Evolutionary conservation across 1,140 invertebrate species (phyloP).

Genomic region (Trinorchestia longiramus): DNA sequence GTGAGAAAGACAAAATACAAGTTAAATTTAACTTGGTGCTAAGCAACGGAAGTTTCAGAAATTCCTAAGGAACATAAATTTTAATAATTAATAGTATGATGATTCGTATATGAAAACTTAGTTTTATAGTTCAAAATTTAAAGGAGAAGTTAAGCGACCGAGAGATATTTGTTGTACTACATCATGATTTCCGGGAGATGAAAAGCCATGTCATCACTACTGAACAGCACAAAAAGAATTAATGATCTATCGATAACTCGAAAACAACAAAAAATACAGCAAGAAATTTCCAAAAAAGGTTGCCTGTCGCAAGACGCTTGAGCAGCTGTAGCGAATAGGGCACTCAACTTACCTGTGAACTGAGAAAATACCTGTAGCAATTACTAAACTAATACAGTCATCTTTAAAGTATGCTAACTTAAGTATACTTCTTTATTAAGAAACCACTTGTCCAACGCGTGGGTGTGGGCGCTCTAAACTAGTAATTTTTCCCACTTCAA

Average conservation of each 20-base stretch:
- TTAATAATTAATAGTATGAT: no score
- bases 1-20: no score
- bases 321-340: neutral
- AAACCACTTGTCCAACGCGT: neutral
- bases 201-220: neutral
- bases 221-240: neutral
- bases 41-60: no score
- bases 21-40: no score
- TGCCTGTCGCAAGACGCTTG: neutral
- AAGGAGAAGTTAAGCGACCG: neutral
- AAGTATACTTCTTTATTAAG: neutral
- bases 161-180: neutral
- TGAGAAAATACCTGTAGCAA: neutral
- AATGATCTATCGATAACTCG: neutral
- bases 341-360: neutral
- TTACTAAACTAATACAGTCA: neutral
- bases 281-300: conserved; percentile 9
- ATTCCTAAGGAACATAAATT: no score
- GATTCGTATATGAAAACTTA: no score
- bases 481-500: neutral
- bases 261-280: neutral
- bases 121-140: no score
- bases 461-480: neutral
- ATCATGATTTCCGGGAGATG: neutral
- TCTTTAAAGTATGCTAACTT: neutral